Percentiles rank a stretch among this genome's conserved stretches.
phyloP scores from a whole-genome alignment of 2,113 vertebrate species.

The Clarias gariepinus region DNA sequence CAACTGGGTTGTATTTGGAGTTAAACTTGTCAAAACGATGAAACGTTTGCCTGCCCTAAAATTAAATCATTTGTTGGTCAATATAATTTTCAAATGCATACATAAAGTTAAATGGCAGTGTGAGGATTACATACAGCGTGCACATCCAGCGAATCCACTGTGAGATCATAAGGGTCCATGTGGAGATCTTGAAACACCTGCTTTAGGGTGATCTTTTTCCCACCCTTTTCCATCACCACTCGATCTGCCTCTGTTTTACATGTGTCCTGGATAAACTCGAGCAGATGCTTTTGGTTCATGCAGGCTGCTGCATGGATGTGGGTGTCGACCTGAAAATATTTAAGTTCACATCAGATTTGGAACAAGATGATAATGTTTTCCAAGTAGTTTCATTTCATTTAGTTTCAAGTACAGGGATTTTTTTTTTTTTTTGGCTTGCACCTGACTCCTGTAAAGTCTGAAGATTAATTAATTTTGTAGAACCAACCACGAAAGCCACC shows the following conservation, averaged over 20 bases:
- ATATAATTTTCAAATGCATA: background rate
- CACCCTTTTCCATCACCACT: slow-evolving; percentile 80
- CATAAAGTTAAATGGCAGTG: background rate
- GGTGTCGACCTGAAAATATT: slow-evolving; percentile 86
- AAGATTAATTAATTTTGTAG: too few species aligned
- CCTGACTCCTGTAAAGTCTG: too few species aligned
- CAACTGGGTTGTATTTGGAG: slow-evolving; percentile 97
- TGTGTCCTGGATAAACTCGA: slow-evolving; percentile 90
- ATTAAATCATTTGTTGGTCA: slow-evolving; percentile 19
- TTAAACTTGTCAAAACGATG: slow-evolving; percentile 99
- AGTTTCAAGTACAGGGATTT: background rate
- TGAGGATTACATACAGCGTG: slow-evolving; percentile 83
- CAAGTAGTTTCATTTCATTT: background rate
- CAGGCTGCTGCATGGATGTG: slow-evolving; percentile 96
- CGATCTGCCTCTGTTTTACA: slow-evolving; percentile 84
- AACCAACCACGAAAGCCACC: background rate
- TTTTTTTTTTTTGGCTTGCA: background rate
- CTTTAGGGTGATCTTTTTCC: slow-evolving; percentile 82
- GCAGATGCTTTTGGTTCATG: slow-evolving; percentile 96
- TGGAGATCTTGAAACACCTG: slow-evolving; percentile 86
- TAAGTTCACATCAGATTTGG: background rate
- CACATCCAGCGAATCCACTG: slow-evolving; percentile 95
- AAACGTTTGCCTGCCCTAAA: slow-evolving; percentile 94
- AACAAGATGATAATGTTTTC: background rate
- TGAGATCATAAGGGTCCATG: slow-evolving; percentile 97